A percentile compares a stretch with the other conserved stretches of the same genome.
These are phyloP conservation scores for Gymnoscopelus microlampas DNA, from an alignment of 2,797 vertebrate genomes.

Conservation along the genomic window DNA sequence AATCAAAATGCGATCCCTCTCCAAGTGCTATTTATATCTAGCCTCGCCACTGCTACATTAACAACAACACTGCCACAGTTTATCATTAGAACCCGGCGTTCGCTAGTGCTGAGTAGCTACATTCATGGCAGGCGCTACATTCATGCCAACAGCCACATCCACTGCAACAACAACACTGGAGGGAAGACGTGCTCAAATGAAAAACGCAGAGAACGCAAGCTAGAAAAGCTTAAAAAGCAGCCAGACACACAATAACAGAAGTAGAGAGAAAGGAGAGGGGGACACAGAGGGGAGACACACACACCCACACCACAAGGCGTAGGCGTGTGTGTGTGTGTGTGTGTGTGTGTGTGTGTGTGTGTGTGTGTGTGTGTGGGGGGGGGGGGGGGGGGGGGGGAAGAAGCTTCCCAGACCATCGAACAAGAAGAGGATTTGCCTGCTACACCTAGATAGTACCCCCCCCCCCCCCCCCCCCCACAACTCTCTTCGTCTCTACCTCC, in stretches of 20 bases:
- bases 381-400: conserved; percentile 47
- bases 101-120: conserved; percentile 71
- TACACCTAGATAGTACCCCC: conserved; percentile 80
- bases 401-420: conserved; percentile 69
- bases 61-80: conserved; percentile 73
- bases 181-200: conserved; percentile 69
- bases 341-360: too few relatives aligned
- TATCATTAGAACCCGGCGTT: conserved; percentile 71
- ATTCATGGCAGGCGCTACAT: conserved; percentile 64
- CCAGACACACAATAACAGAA: conserved; percentile 41
- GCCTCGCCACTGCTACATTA: conserved; percentile 66
- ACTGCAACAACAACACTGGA: conserved; percentile 53
- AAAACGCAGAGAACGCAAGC: conserved; percentile 68
- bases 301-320: neutral
- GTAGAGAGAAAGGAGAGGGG: conserved; percentile 47
- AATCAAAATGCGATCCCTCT: conserved; percentile 60
- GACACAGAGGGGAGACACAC: neutral
- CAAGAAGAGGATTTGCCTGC: conserved; percentile 82
- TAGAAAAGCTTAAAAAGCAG: conserved; percentile 53
- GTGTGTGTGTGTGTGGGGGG: too few relatives aligned
- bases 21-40: conserved; percentile 68
- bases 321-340: neutral
- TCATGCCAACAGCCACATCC: conserved; percentile 69
- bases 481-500: conserved; percentile 27
- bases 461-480: neutral